phyloP scores from a whole-genome alignment of 2,113 vertebrate species.

The Trichechus manatus region DNA sequence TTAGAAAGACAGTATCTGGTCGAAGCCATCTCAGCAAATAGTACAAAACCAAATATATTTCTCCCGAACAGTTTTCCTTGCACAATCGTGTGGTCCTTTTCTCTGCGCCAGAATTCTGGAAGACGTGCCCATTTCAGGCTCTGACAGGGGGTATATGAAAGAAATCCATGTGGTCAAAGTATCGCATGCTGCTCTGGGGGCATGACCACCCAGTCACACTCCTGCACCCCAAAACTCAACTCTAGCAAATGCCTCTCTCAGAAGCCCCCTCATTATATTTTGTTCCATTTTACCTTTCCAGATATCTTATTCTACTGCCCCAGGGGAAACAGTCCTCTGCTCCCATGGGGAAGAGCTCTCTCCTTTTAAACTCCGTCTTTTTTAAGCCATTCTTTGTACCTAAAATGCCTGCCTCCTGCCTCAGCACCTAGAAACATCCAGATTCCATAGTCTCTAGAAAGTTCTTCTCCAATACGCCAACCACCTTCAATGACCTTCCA shows the following conservation, averaged over 20 bases:
- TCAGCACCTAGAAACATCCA: background rate
- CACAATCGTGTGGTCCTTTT: background rate
- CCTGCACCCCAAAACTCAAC: background rate
- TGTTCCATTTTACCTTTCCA: background rate
- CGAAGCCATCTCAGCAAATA: background rate
- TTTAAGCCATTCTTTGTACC: background rate
- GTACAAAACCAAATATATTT: constrained; percentile 27
- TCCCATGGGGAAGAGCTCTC: background rate
- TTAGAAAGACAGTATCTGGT: background rate
- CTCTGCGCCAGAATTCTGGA: background rate
- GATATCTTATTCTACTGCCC: background rate
- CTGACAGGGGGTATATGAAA: background rate
- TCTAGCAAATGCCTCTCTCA: background rate
- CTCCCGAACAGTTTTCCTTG: background rate
- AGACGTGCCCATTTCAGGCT: background rate
- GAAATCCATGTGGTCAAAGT: background rate
- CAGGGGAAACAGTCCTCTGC: background rate
- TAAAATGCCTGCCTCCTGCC: background rate
- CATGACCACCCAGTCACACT: background rate
- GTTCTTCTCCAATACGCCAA: background rate
- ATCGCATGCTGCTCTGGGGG: background rate
- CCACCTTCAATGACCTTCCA: background rate
- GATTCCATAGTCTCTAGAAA: background rate
- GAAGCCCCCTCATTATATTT: background rate
- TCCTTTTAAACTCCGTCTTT: background rate